These are phyloP conservation scores for Mus minutoides DNA, from an alignment of 2,797 vertebrate species.

Conservation along the genomic window DNA sequence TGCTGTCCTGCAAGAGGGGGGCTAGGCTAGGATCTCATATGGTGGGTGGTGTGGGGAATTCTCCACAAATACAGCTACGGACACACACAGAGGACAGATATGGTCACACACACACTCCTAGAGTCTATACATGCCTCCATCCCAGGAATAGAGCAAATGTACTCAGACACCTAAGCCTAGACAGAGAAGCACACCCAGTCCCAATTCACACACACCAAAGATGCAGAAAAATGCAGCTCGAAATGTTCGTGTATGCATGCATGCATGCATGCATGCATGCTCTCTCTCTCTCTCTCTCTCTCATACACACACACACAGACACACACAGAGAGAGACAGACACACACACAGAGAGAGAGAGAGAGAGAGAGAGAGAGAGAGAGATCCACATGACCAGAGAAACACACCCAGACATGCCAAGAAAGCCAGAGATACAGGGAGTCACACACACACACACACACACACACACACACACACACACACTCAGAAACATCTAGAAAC, in stretches of 20 bases:
- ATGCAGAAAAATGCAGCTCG: neutral
- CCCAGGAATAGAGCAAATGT: neutral
- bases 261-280: neutral
- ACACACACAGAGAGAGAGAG: too few species aligned
- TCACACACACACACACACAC: neutral
- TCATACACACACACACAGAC: too few species aligned
- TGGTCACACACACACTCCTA: neutral
- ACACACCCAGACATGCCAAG: neutral
- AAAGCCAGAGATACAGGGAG: neutral
- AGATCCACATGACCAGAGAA: neutral
- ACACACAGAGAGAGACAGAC: too few species aligned
- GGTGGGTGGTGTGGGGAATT: too few species aligned
- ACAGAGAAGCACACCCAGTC: neutral
- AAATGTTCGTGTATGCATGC: neutral
- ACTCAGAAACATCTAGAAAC: slow-evolving; percentile 44
- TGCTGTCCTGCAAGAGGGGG: slow-evolving; percentile 89
- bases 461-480: neutral
- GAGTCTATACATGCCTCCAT: neutral
- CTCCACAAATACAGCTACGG: neutral
- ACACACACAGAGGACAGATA: neutral
- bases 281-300: too few species aligned
- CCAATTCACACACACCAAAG: neutral
- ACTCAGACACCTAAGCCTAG: neutral
- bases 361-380: too few species aligned
- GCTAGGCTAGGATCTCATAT: too few species aligned